Evolutionary conservation across 2,888 invertebrate genomes (phyloP), one percentile per base, ranked within the genome.

Genomic region (Minunthozetes semirufus): DNA sequence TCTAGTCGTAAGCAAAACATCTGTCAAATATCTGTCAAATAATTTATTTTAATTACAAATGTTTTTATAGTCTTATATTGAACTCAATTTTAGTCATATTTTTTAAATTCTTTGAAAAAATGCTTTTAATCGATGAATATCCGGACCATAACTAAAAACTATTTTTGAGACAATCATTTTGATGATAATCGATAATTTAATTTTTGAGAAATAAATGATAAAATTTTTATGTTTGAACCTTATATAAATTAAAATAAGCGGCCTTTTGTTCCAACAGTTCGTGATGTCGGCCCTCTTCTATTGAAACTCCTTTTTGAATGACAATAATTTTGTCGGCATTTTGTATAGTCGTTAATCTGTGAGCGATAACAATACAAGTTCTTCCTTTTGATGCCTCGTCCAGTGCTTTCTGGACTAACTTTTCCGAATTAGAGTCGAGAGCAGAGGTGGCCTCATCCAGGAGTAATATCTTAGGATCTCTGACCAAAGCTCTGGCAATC

Each of bases 281-380:
- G 9, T 59, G 25, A 27, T 59, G 59, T 25, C 15, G 15, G 22
- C 59, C 59, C 19, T 59, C 59, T 19, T 59, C 59, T 25, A 59
- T 25, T 22, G 25, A 27, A 59, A 59, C 59, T 27, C 59, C 59
- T 27, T 29, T 59, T 29, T 59, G 59, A n/a, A 59, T 59, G 13
- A 59, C 90, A 81, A 89, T 89, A 80, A 91, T 86, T 0, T 85
- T 80, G 84, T 93, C 91, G 0, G 92, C 91, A 82, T 90, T 89
- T 80, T 90, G 88, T 76, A 93, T 89, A 19, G 93, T 93, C n/a
- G 91, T 88, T 74, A 94, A 86, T 6, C 93, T 87, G 84, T 94
- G 94, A 0, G 93, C 93, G 79, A 94, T 92, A 63, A 91, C 90
- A 56, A 94, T 88, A 80, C 91, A 91, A 0, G 94, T 94, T 68